Conservation (phyloP, 2,888 invertebrate genomes). For the Zhuqinia jingwanae region DNA sequence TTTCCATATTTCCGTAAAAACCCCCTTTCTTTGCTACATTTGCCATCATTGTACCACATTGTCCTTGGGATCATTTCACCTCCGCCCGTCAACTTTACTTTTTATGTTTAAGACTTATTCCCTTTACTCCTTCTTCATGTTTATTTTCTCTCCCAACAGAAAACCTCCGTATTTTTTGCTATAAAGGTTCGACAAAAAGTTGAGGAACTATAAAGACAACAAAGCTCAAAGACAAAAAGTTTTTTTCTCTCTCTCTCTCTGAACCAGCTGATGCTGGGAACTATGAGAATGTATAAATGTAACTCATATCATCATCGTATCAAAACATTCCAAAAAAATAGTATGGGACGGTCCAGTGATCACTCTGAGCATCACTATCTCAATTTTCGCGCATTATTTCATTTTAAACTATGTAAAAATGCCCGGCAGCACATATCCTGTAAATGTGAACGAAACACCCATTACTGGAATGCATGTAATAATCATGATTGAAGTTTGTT, state of each 20-base stretch:
- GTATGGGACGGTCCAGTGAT: neutral
- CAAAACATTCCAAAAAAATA: too few relatives aligned
- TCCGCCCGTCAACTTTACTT: neutral
- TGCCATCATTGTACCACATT: slow-evolving; percentile 36
- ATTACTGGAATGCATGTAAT: neutral
- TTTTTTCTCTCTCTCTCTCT: too few relatives aligned
- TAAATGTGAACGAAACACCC: neutral
- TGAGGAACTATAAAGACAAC: too few relatives aligned
- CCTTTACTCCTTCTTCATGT: neutral
- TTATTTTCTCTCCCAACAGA: neutral
- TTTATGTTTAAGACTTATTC: neutral
- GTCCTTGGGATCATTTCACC: slow-evolving; percentile 9
- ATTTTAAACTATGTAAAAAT: neutral
- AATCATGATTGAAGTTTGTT: too few relatives aligned
- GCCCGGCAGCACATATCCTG: neutral
- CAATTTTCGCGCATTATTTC: neutral
- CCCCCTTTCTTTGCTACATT: slow-evolving; percentile 25
- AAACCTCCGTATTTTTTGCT: neutral
- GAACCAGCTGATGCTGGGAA: too few relatives aligned
- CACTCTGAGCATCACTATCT: neutral
- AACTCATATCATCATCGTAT: too few relatives aligned
- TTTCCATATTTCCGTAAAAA: slow-evolving; percentile 35
- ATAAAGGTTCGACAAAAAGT: too few relatives aligned
- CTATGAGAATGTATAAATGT: too few relatives aligned
- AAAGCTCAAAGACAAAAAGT: neutral